Evolutionary conservation across 2,797 vertebrate species (phyloP), one percentile per base, ranked within the genome.

Genomic region (Picus viridis): DNA sequence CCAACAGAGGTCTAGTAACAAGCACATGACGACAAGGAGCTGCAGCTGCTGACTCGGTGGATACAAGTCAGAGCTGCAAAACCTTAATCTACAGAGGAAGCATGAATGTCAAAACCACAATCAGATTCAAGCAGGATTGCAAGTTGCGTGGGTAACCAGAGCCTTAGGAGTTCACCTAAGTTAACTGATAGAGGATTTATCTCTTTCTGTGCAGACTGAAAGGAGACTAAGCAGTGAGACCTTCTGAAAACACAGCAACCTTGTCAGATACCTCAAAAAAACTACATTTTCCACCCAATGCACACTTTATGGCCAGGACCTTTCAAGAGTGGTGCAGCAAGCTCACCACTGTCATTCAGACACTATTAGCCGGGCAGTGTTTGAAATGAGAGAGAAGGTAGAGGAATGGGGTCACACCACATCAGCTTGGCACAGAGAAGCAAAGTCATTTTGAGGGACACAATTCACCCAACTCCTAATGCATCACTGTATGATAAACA

Each of bases 31-130:
- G 17, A 58, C 43, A 62, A 79, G 78, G 67, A 56, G 77, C 77
- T 90, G 77, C 70, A 90, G 86, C 83, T 90, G 74, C 86, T 90
- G 59, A 47, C 77, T 90, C 64, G 78, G 74, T 54, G 30, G 86
- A 86, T 92, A 78, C 36, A 86, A 92, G 86, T 90, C 86, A 94
- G 56, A 92, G 68, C 71, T 74, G 70, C 86, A 88, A 88, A 91
- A 62, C 73, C 67, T 74, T 91, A 80, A 90, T 90, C 86, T 91
- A 71, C 1, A 3, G 59, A 81, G 74, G 71, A 86, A 88, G 74
- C 30, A 2, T 16, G 63, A 90, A 78, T 69, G 56, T 78, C 77
- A 86, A 74, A 95, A 90, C 29, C 47, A 54, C 58, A 78, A 83
- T 81, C 70, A 92, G 83, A 90, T 88, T 86, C 67, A 58, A 68